Evolutionary conservation across 2,113 vertebrate genomes (phyloP), one percentile per base, ranked within the genome.

Genomic region (Laticauda laticaudata): DNA sequence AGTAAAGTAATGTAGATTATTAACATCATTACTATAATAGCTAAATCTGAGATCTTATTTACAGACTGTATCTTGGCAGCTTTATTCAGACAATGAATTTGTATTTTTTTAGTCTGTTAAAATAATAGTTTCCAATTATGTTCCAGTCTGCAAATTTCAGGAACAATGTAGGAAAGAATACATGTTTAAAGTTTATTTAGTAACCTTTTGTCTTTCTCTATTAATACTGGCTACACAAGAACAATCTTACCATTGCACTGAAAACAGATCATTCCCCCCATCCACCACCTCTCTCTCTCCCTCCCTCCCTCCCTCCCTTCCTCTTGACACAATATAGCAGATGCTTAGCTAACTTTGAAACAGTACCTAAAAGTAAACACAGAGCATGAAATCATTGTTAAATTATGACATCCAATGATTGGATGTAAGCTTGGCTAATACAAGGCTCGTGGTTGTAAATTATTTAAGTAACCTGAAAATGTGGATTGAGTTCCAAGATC

Each of bases 391-490:
- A 53, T 21, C 48, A 14, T 53, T 53, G 15, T 8, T 88, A 26
- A 18, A 24, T 48, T 18, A 51, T 29, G 87, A 55, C 24, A 29
- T 21, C 39, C 75, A 54, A 20, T 18, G 51, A 64, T 61, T 21
- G 88, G 39, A 64, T 69, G 18, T 59, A 43, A 86, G 59, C 91
- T 56, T 54, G 93, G 86, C 86, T 57, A 85, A 57, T 39, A 34
- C n/a, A 39, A 45, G 29, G 15, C 24, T 86, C 45, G 24, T 45
- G 81, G 93, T 89, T 53, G 26, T 29, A 39, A 81, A 23, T 11
- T 2, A 87, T 12, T 45, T 75, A 64, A 92, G 88, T 91, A 92
- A 95, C 59, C 45, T 91, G 93, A 95, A 59, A 51, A 39, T 57
- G 51, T 11, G 7, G 1, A 5, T 1, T n/a, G 51, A 0, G 4